Base-by-base conservation (phyloP, 2,888 invertebrate genomes). In the Choristoneura rosaceana region DNA sequence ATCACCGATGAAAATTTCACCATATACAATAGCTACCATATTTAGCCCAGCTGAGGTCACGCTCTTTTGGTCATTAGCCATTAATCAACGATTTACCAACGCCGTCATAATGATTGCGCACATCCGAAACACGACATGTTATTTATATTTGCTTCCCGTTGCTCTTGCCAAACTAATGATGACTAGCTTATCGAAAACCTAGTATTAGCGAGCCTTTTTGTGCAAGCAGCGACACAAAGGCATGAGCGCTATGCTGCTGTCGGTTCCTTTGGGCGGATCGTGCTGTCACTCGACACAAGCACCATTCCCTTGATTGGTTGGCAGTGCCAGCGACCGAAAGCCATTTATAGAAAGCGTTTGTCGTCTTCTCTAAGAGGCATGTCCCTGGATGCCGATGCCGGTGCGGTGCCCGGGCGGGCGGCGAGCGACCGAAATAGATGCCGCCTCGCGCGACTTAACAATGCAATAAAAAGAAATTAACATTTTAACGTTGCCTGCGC, bases 401-500 rank as follows among this genome's bases (percentile, higher is more conserved):
- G 69, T 34, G 60, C 63, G 81, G 78, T 78, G 90, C 92, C 92
- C 91, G 92, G 91, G 89, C 92, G 87, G 87, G 81, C 87, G 84
- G 83, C 89, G 87, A 92, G 91, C 93, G 87, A 89, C 93, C 75
- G 81, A 93, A 93, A 93, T 93, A 93, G 92, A 88, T 78, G 76
- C 79, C 85, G 87, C 88, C 90, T 87, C 90, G 90, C 82, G 90
- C 90, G 89, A 86, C 92, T 93, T 93, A 92, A 94, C 93, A 94
- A 94, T 94, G 93, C 92, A 93, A 94, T 94, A 94, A 93, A 94
- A 94, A 94, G 93, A 93, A 93, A 93, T 93, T 88, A 92, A 93
- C 92, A 92, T 89, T 81, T 84, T 85, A 87, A 90, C 88, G 92
- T 84, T 85, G 89, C 89, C 86, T 89, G 89, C 87, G 86, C 88